A percentile compares a stretch with the other conserved stretches of the same genome.
phyloP scores from a whole-genome alignment of 2,888 invertebrate genomes.

The Lycia hirtaria region DNA sequence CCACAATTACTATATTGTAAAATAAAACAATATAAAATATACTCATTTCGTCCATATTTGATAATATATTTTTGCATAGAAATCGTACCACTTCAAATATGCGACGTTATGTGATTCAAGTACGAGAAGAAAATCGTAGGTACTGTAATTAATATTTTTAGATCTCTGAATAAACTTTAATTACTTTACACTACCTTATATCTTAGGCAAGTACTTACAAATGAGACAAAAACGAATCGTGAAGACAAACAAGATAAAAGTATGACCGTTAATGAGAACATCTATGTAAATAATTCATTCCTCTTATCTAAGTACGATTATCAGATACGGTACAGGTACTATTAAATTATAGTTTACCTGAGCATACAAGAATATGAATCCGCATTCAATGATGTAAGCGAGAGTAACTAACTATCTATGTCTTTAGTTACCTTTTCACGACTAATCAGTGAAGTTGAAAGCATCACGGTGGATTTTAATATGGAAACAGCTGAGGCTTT shows the following conservation, averaged over 20 bases:
- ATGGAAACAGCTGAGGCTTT: too few relatives aligned
- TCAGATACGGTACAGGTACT: not conserved
- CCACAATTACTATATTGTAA: too few relatives aligned
- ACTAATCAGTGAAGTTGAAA: too few relatives aligned
- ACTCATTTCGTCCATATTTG: too few relatives aligned
- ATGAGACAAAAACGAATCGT: not conserved
- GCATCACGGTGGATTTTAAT: too few relatives aligned
- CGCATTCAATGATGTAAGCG: not conserved
- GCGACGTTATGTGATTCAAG: too few relatives aligned
- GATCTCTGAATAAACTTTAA: not conserved
- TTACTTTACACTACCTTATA: not conserved
- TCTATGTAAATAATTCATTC: constrained; percentile 1
- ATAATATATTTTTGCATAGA: too few relatives aligned
- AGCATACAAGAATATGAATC: not conserved
- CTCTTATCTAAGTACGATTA: not conserved
- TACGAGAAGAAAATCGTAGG: too few relatives aligned
- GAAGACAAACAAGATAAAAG: constrained; percentile 8
- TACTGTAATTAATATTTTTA: not conserved
- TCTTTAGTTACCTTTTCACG: too few relatives aligned
- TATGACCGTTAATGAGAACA: constrained; percentile 7
- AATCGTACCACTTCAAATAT: too few relatives aligned
- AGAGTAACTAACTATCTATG: too few relatives aligned
- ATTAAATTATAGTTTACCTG: not conserved
- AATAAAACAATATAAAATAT: too few relatives aligned
- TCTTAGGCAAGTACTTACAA: not conserved